These are phyloP conservation scores for Serranus cabrilla DNA, from an alignment of 2,797 vertebrate genomes.

Conservation along the genomic window DNA sequence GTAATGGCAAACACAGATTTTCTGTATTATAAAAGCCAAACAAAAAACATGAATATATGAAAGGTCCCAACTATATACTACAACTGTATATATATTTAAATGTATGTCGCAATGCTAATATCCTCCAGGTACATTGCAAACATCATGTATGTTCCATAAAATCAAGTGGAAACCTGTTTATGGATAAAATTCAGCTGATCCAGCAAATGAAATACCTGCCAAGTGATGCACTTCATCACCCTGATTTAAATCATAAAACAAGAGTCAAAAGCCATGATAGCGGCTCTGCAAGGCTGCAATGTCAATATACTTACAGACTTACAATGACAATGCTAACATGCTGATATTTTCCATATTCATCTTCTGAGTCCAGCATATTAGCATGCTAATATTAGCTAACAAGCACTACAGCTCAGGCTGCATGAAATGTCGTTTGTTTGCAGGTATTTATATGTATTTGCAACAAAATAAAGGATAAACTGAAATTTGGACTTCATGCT, in stretches of 20 bases:
- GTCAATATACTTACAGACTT: too few species aligned
- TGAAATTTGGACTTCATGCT: too few species aligned
- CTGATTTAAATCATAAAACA: neutral
- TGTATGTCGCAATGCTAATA: neutral
- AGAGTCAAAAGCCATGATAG: neutral
- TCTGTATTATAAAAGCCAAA: neutral
- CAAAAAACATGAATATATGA: neutral
- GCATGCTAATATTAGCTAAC: too few species aligned
- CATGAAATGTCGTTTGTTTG: too few species aligned
- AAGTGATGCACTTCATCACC: neutral
- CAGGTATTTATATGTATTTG: too few species aligned
- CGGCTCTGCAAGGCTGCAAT: neutral
- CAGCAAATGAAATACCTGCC: neutral
- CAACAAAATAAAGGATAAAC: too few species aligned
- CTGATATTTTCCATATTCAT: neutral
- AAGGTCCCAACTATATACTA: neutral
- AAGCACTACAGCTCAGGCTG: too few species aligned
- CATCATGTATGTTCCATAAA: neutral
- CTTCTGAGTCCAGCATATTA: neutral
- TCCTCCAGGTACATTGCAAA: neutral
- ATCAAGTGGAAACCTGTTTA: neutral
- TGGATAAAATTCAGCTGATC: neutral
- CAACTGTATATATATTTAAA: too few species aligned
- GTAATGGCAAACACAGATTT: neutral
- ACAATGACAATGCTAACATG: neutral